Evolutionary conservation across 1,140 invertebrate genomes (phyloP).

Genomic region (Drosophila malerkotliana): DNA sequence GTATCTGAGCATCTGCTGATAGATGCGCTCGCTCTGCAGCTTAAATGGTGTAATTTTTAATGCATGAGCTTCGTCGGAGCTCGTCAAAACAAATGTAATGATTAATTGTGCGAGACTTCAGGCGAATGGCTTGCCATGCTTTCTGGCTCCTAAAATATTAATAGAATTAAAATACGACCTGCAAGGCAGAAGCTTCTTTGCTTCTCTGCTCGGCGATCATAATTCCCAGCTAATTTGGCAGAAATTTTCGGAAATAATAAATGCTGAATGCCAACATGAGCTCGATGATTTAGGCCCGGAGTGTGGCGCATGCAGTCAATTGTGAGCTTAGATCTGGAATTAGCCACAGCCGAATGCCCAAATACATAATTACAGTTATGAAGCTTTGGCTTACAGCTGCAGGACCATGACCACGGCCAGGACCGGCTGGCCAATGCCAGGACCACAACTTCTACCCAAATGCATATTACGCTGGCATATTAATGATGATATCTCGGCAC

Average conservation of each 20-base stretch:
- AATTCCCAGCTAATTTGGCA: constrained; percentile 29
- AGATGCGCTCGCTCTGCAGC: constrained; percentile 45
- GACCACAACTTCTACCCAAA: constrained; percentile 38
- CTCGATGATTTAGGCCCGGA: background rate
- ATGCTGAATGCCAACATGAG: constrained; percentile 10
- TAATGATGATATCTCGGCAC: constrained; percentile 50
- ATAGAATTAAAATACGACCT: constrained; percentile 4
- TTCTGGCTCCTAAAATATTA: constrained; percentile 25
- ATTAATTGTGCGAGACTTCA: constrained; percentile 42
- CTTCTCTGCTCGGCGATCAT: background rate
- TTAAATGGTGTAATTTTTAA: constrained; percentile 52
- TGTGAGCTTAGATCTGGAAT: constrained; percentile 41
- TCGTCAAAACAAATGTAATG: constrained; percentile 50
- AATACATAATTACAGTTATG: constrained; percentile 48
- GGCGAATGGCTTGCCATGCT: constrained; percentile 32
- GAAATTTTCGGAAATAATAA: constrained; percentile 20
- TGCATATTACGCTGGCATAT: constrained; percentile 60
- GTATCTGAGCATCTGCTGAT: constrained; percentile 29
- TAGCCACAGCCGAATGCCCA: constrained; percentile 40
- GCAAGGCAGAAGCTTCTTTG: background rate
- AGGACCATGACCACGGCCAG: constrained; percentile 36
- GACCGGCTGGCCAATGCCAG: too few species aligned
- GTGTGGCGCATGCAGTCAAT: constrained; percentile 29
- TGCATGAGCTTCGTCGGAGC: constrained; percentile 32
- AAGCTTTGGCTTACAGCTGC: constrained; percentile 31